Base-by-base conservation (phyloP, 37 sponge, comb jelly and placozoan species). In the Halichondria panicea region DNA sequence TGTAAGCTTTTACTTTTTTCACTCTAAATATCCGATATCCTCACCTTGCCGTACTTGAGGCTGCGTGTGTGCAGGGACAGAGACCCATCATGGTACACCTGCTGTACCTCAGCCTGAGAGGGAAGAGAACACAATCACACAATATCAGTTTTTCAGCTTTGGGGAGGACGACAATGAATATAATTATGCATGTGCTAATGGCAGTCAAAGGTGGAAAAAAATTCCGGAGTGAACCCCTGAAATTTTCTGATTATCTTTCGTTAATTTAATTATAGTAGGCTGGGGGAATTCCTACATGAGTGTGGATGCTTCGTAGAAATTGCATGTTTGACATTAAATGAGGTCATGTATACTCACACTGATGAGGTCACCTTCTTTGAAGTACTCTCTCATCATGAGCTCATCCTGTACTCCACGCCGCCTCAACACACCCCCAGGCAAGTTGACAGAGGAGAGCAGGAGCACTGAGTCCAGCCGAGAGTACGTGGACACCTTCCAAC, bases 401-500 rank as follows among this genome's bases (percentile, higher is more conserved):
- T 97, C 95, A 77, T 98, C 99, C 66, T 95, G 86, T 1, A 78
- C 84, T 6, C 91, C 89, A 34, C 93, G 74, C 31, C 99, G 74
- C 15, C 94, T 70, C 84, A 91, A 64, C 12, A 82, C 91, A 28
- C 96, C 96, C 48, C 99, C 99, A 63, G 96, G 99, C 5, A 98
- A 79, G 55, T 95, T 95, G 64, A 97, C 83, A 9, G 98, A 94
- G 11, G 95, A 89, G 21, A 97, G 86, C 33, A 84, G 75, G 24
- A 97, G 85, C n/a, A 95, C 83, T 12, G 93, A 92, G 43, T 92
- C 90, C 34, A 97, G 86, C 13, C 92, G 83, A 59, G 95, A 92
- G 43, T 63, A 78, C 13, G 93, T 92, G 63, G 94, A 95, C 5
- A 98, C 91, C 68, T 90, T 98, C 99, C 99, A 98, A 25, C 93